These are phyloP conservation scores for Bubo bubo DNA, from an alignment of 2,113 vertebrate species.

Conservation along the genomic window DNA sequence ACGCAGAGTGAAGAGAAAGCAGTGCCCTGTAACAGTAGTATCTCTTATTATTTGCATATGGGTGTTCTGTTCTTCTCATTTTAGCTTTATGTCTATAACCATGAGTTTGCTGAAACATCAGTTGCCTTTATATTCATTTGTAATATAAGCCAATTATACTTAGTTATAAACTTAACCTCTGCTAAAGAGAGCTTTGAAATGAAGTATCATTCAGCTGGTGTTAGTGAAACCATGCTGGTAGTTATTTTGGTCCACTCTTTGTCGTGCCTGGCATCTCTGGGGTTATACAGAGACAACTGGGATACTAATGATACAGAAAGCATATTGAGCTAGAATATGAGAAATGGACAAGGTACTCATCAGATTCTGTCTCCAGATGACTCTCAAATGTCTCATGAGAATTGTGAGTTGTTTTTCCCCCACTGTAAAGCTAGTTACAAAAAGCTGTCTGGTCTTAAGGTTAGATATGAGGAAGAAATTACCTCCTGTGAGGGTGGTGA, in stretches of 20 bases:
- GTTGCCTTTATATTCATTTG: background rate
- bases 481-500: no score
- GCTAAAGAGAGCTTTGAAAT: background rate
- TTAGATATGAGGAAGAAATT: no score
- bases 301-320: accelerated
- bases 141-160: background rate
- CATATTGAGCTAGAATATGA: background rate
- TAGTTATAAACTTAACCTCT: background rate
- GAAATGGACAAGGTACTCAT: background rate
- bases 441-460: background rate
- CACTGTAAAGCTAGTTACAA: background rate
- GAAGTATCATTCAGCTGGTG: background rate
- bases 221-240: background rate
- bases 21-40: background rate
- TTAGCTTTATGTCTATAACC: background rate
- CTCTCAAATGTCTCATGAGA: background rate
- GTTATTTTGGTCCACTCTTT: background rate
- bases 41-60: background rate
- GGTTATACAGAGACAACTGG: background rate
- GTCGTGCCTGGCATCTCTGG: background rate
- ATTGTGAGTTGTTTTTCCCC: background rate
- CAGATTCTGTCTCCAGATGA: background rate
- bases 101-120: background rate
- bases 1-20: accelerated
- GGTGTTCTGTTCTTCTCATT: background rate